phyloP scores from a whole-genome alignment of 2,888 invertebrate genomes.

The Sesamia inferens region DNA sequence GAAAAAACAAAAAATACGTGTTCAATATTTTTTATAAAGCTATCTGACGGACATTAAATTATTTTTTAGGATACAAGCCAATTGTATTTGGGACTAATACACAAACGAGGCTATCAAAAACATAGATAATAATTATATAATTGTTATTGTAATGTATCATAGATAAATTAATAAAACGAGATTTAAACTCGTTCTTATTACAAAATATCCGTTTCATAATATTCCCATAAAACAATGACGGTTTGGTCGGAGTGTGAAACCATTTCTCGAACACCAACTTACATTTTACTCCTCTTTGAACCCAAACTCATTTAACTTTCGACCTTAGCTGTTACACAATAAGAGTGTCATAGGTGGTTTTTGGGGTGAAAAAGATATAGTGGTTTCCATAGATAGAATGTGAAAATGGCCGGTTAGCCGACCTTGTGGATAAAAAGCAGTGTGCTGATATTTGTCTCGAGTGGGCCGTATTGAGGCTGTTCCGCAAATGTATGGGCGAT shows the following conservation, averaged over 20 bases:
- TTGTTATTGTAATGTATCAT: slow-evolving; percentile 20
- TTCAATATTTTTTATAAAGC: too few species aligned
- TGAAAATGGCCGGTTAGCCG: slow-evolving; percentile 46
- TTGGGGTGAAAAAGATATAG: neutral
- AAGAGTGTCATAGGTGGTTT: slow-evolving; percentile 8
- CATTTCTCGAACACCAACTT: slow-evolving; percentile 51
- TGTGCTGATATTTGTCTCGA: slow-evolving; percentile 49
- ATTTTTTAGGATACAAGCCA: too few species aligned
- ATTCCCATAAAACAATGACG: slow-evolving; percentile 64
- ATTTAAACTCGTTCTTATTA: slow-evolving; percentile 42
- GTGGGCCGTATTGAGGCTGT: slow-evolving; percentile 61
- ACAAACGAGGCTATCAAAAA: neutral
- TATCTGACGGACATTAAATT: too few species aligned
- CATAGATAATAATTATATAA: neutral
- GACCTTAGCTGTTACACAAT: slow-evolving; percentile 3
- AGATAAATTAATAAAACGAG: slow-evolving; percentile 31
- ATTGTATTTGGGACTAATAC: neutral
- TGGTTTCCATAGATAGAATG: slow-evolving; percentile 49
- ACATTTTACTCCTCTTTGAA: slow-evolving; percentile 1
- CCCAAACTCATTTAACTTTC: slow-evolving; percentile 6
- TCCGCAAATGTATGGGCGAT: slow-evolving; percentile 50
- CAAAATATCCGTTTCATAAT: slow-evolving; percentile 59
- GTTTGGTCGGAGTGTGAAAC: slow-evolving; percentile 49
- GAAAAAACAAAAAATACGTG: too few species aligned
- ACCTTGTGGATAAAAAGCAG: slow-evolving; percentile 63